phyloP scores from a whole-genome alignment of 1,140 invertebrate genomes.

The Teleogryllus occipitalis region DNA sequence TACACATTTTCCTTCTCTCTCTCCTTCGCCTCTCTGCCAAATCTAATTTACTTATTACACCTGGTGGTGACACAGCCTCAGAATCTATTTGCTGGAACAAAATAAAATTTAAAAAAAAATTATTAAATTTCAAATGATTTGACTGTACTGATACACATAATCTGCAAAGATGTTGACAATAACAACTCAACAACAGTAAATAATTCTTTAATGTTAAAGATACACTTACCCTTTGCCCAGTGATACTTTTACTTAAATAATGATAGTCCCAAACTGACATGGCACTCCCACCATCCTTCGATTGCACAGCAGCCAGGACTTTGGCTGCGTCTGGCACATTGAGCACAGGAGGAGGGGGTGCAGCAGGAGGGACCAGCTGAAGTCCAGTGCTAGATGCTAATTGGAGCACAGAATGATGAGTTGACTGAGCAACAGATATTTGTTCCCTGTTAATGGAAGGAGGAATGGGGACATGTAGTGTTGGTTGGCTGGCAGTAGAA shows the following conservation, averaged over 20 bases:
- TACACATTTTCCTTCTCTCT: conserved; percentile 32
- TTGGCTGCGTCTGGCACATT: conserved; percentile 39
- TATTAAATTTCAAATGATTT: not conserved
- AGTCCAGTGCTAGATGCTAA: not conserved
- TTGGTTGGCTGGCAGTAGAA: not conserved
- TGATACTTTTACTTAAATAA: conserved; percentile 19
- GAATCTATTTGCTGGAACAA: not conserved
- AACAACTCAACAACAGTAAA: too few species aligned
- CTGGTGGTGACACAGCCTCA: not conserved
- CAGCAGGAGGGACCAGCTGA: not conserved
- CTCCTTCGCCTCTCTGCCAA: conserved; percentile 37
- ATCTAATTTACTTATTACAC: conserved; percentile 31
- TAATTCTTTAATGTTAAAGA: too few species aligned
- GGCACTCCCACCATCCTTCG: conserved; percentile 26
- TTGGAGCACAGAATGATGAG: conserved; percentile 28
- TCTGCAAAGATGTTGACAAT: too few species aligned
- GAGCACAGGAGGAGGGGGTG: conserved; percentile 33
- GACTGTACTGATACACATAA: too few species aligned
- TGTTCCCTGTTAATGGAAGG: conserved; percentile 36
- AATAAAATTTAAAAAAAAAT: not conserved
- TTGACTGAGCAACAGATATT: conserved; percentile 36
- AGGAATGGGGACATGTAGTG: conserved; percentile 27
- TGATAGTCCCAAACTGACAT: conserved; percentile 25
- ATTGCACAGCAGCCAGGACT: conserved; percentile 27
- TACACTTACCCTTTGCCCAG: conserved; percentile 17